phyloP scores from a whole-genome alignment of 2,797 vertebrate genomes.

The Orientallactaga sibirica region DNA sequence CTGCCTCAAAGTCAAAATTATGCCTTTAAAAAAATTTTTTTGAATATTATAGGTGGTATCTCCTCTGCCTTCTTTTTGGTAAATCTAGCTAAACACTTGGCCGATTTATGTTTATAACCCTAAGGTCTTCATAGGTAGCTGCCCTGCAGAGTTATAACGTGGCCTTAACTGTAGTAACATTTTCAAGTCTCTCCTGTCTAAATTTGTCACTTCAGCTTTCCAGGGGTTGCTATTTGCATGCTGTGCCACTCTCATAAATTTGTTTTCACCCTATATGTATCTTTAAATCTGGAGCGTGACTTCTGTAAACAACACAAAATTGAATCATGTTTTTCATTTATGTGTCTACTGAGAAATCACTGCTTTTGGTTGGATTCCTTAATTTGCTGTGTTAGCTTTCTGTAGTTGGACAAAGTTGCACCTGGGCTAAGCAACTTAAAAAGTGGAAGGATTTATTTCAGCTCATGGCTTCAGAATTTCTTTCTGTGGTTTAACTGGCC shows the following conservation, averaged over 20 bases:
- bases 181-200: neutral
- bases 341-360: neutral
- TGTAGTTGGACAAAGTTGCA: neutral
- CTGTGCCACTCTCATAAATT: neutral
- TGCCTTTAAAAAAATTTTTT: neutral
- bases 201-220: neutral
- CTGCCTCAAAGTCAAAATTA: neutral
- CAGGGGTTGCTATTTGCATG: neutral
- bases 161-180: neutral
- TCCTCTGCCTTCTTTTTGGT: neutral
- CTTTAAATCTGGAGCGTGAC: neutral
- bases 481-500: neutral
- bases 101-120: neutral
- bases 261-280: neutral
- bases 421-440: neutral
- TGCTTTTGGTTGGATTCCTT: conserved; percentile 2
- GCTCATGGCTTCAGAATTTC: neutral
- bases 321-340: neutral
- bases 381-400: neutral
- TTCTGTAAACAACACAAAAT: neutral
- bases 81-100: neutral
- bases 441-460: neutral
- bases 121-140: neutral
- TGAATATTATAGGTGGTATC: neutral
- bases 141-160: neutral